Percentiles rank a stretch among this genome's conserved stretches.
Conservation (phyloP, 2,113 vertebrate species). For the Sinocyclocheilus anophthalmus region DNA sequence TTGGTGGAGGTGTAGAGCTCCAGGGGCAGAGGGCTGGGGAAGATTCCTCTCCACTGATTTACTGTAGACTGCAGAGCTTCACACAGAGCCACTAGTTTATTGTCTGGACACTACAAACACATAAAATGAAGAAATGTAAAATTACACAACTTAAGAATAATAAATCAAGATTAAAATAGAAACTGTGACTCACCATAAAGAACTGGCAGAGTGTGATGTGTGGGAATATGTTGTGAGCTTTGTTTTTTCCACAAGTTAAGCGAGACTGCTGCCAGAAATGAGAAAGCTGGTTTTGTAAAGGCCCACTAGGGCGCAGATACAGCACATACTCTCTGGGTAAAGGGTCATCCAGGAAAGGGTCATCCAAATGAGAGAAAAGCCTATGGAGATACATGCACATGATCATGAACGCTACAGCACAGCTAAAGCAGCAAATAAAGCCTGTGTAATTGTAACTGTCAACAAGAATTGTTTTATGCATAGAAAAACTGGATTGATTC, state of each 20-base stretch:
- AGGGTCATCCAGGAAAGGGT: constrained; percentile 92
- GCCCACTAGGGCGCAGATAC: constrained; percentile 93
- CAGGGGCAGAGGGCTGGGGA: constrained; percentile 86
- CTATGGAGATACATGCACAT: constrained; percentile 67
- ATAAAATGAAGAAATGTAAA: background rate
- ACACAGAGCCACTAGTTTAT: constrained; percentile 87
- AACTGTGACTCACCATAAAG: constrained; percentile 87
- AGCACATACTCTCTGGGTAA: constrained; percentile 95
- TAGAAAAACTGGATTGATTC: background rate
- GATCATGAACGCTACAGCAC: background rate
- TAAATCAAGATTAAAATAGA: background rate
- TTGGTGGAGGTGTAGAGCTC: constrained; percentile 94
- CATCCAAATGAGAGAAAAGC: constrained; percentile 95
- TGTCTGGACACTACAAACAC: constrained; percentile 86
- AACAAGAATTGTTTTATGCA: background rate
- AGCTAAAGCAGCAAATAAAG: background rate
- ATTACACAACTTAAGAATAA: background rate
- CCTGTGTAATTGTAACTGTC: background rate
- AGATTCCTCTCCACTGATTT: constrained; percentile 87
- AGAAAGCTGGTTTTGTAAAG: constrained; percentile 90
- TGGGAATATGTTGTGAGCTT: constrained; percentile 98
- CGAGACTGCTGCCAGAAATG: constrained; percentile 97
- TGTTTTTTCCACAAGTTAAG: constrained; percentile 94
- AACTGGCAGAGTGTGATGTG: constrained; percentile 99
- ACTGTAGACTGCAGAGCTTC: constrained; percentile 90